Evolutionary conservation across 2,797 vertebrate species (phyloP), one percentile per base, ranked within the genome.

Genomic region (Eleutherodactylus coqui): DNA sequence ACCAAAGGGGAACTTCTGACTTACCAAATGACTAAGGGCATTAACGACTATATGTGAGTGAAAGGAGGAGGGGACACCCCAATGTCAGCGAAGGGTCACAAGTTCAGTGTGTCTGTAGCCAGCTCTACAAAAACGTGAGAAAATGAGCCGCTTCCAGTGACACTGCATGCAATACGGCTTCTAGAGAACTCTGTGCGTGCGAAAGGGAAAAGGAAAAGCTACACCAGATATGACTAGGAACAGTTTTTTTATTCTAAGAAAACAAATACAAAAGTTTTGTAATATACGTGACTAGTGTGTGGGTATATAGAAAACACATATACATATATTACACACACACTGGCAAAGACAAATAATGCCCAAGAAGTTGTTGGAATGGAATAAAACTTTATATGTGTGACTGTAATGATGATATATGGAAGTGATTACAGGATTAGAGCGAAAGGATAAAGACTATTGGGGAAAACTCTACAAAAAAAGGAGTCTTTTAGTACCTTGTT

Each of bases 1-100:
- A 92, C 84, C 86, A 91, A 92, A 94, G 87, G 89, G 93, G 93
- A 95, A 95, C 93, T 92, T 79, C 75, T 81, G 81, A 88, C 88
- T 92, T 93, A 91, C 24, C 69, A 92, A 94, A 94, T 0, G 0
- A 92, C 90, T 91, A 90, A 91, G 88, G 89, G 34, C 86, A 87
- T 53, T 53, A 84, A 87, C 34, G 82, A 79, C 77, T 67, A 43
- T 76, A 79, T 76, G 70, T 3, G 70, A 69, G 82, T 84, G 77
- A 64, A 76, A 81, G 58, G 81, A 75, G 82, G 86, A 85, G 82
- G 86, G 86, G 86, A 83, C 45, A 55, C 82, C 77, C 70, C 69
- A 32, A 49, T 81, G 82, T 84, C 82, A 84, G 58, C 34, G 2
- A 29, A 11, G 53, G 82, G 86, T 87, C 86, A 87, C 82, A 87